Percentiles rank a stretch among this genome's conserved stretches.
Conservation (phyloP, 2,888 invertebrate genomes). For the Pherbina coryleti region DNA sequence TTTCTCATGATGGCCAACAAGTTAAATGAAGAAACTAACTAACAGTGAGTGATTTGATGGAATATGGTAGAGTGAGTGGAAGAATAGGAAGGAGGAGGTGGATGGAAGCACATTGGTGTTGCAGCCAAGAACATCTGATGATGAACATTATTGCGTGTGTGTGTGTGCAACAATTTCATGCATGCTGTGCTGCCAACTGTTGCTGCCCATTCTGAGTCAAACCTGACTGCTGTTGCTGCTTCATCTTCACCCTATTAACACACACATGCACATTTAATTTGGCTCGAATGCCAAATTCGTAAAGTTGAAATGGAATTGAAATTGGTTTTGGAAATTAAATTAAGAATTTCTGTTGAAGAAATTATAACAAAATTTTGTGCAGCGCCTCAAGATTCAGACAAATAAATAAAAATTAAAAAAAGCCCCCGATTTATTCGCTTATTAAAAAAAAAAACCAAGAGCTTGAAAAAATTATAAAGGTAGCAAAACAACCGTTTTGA, state of each 20-base stretch:
- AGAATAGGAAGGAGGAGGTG: not conserved
- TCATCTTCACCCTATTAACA: too few species aligned
- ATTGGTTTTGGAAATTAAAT: slow-evolving; percentile 16
- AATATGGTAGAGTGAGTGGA: not conserved
- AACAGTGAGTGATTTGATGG: not conserved
- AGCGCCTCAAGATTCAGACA: not conserved
- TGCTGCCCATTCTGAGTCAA: too few species aligned
- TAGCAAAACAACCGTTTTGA: slow-evolving; percentile 15
- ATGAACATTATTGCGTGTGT: not conserved
- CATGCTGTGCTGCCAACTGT: slow-evolving; percentile 9
- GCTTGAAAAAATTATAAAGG: not conserved
- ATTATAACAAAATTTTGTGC: slow-evolving; percentile 5
- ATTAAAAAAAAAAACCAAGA: not conserved
- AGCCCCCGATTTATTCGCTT: too few species aligned
- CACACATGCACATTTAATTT: not conserved
- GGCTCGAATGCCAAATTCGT: not conserved
- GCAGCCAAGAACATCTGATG: slow-evolving; percentile 1
- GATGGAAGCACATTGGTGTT: not conserved
- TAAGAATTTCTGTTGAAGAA: slow-evolving; percentile 25
- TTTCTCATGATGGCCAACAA: not conserved
- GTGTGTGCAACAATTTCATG: slow-evolving; percentile 30
- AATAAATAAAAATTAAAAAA: too few species aligned
- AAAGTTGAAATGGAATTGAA: slow-evolving; percentile 18
- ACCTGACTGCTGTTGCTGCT: too few species aligned
- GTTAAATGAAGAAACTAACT: not conserved